A percentile compares a stretch with the other conserved stretches of the same genome.
Evolutionary conservation across 2,113 vertebrate species (phyloP).

Genomic region (Irena cyanogastra): DNA sequence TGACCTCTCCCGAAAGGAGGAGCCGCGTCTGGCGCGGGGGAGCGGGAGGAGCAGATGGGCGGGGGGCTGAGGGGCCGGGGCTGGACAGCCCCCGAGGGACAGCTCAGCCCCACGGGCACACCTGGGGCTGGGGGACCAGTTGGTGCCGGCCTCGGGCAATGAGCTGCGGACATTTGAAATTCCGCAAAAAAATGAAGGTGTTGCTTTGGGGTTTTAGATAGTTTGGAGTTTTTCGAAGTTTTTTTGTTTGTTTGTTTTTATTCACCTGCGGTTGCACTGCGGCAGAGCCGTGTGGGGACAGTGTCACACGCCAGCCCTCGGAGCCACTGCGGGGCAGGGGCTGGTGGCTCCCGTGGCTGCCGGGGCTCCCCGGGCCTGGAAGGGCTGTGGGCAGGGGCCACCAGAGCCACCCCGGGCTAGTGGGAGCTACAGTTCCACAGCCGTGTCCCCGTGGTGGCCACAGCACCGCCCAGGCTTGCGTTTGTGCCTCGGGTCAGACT

Average conservation of each 20-base stretch:
- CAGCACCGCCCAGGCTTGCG: rapidly evolving
- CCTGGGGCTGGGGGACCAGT: no score
- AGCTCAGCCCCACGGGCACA: rapidly evolving
- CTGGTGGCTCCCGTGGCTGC: neutral
- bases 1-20: no score
- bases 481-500: neutral
- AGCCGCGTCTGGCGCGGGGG: no score
- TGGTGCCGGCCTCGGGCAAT: rapidly evolving
- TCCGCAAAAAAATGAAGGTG: rapidly evolving
- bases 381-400: rapidly evolving
- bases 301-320: rapidly evolving
- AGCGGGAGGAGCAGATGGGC: neutral
- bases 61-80: no score
- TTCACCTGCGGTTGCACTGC: neutral
- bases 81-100: neutral
- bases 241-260: neutral
- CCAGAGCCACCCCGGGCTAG: neutral
- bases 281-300: neutral
- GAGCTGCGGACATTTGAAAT: neutral
- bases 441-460: rapidly evolving
- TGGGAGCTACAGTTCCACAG: neutral
- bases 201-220: neutral
- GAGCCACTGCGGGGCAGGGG: neutral
- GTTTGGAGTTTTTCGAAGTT: neutral
- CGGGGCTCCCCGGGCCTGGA: neutral